Percentiles rank a stretch among this genome's conserved stretches.
Evolutionary conservation across 2,797 vertebrate species (phyloP).

Genomic region (Pteronotus mesoamericanus): DNA sequence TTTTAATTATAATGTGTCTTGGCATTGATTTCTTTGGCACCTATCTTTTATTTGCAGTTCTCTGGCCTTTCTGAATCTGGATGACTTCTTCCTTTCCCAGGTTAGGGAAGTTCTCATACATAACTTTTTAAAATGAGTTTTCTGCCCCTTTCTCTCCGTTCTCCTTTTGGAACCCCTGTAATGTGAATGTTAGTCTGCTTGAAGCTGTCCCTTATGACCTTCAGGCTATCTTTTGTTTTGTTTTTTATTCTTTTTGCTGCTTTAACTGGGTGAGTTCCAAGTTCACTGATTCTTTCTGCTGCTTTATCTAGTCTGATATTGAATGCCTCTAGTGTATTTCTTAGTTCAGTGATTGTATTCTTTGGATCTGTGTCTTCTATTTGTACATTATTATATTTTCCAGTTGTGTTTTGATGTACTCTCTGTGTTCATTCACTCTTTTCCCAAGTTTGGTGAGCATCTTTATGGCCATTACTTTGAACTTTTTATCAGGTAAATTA

Average conservation of each 20-base stretch:
- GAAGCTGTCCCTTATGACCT: neutral
- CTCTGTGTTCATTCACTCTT: neutral
- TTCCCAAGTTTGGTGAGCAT: neutral
- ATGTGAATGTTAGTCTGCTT: neutral
- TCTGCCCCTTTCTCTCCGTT: neutral
- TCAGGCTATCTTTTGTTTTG: neutral
- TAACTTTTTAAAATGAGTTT: neutral
- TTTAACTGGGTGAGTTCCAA: neutral
- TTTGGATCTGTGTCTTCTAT: neutral
- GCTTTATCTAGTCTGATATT: neutral
- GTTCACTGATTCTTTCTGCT: neutral
- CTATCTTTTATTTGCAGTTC: neutral
- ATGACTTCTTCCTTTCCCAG: neutral
- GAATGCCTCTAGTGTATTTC: neutral
- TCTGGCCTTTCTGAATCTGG: neutral
- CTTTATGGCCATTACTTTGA: neutral
- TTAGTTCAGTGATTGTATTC: neutral
- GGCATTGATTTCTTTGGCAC: neutral
- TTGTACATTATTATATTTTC: neutral
- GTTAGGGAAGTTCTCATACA: neutral
- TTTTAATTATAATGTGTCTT: neutral
- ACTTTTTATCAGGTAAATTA: neutral
- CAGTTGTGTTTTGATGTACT: neutral
- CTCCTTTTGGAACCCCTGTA: neutral
- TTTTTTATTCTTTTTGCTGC: neutral